These are phyloP conservation scores for Acanthosepion pharaonis DNA, from an alignment of 2,888 invertebrate genomes.

Conservation along the genomic window DNA sequence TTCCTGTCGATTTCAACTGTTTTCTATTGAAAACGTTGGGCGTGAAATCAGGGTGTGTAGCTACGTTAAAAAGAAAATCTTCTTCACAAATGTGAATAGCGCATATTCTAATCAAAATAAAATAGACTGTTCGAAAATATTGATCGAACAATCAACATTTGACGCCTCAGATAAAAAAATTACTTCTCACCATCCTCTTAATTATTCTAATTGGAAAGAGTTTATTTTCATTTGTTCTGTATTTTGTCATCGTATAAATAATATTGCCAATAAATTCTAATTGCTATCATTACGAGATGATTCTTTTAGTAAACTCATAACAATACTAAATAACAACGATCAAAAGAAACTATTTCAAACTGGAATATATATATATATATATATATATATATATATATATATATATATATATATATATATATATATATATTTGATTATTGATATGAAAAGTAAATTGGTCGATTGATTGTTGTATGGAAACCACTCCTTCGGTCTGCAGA, in stretches of 20 bases:
- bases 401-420: too few species aligned
- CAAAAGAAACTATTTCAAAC: too few species aligned
- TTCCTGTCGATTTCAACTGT: too few species aligned
- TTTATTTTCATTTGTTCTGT: neutral
- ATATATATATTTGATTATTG: too few species aligned
- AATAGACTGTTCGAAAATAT: neutral
- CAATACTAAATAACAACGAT: too few species aligned
- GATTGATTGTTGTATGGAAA: too few species aligned
- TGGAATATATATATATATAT: too few species aligned
- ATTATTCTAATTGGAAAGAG: neutral
- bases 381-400: too few species aligned
- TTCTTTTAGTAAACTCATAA: neutral
- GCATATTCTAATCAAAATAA: neutral
- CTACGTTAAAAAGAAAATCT: neutral
- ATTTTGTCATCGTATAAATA: neutral
- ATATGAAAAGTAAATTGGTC: too few species aligned
- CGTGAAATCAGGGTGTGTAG: neutral
- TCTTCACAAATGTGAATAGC: neutral
- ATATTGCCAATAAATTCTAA: neutral
- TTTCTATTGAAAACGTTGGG: too few species aligned
- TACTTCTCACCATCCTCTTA: neutral
- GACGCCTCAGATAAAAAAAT: neutral
- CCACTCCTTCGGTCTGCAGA: too few species aligned
- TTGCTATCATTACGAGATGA: neutral
- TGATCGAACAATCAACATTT: neutral